Base-by-base conservation (phyloP, 2,888 invertebrate genomes). In the Corbicula japonica region DNA sequence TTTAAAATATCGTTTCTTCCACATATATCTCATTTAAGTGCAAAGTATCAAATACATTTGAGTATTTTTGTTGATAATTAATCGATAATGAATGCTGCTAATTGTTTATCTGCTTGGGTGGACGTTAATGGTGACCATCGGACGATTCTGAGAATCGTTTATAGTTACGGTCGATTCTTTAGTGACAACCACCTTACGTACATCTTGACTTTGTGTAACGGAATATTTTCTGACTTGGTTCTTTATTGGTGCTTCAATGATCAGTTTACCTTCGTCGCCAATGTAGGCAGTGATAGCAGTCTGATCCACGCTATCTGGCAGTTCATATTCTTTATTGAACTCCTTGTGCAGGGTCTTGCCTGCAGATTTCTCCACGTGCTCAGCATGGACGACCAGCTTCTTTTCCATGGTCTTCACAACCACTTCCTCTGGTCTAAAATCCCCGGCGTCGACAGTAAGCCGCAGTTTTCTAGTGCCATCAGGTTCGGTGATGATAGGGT, bases 281-380 rank as follows among this genome's bases (percentile, higher is more conserved):
- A 93, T 89, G 71, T 91, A 91, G 18, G 93, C 93, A 0, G 90
- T 90, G 34, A 93, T 92, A 6, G 89, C 87, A 44, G 91, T 87
- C 32, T 92, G 92, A 74, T 93, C 92, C 21, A 93, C 93, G 66
- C 88, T 86, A 50, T 91, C 92, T 1, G 93, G 93, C 32, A 93
- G 86, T 74, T 93, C 93, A 77, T 93, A 93, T 77, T 93, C 92
- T 71, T 93, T 92, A 76, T 92, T 92, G 78, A 93, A 93, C 73
- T 93, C 92, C 70, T 92, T 91, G 80, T 92, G 91, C 63, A 93
- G 87, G 18, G 92, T 91, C 34, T 92, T 81, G 6, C 92, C 92
- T 2, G 89, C 88, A 12, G 86, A 83, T 73, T 91, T 90, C 83
- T 92, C 92, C 71, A 93, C 93, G 79, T 92, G 93, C 56, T 90